Evolutionary conservation across 2,888 invertebrate species (phyloP).

Genomic region (Zaprionus bogoriensis): DNA sequence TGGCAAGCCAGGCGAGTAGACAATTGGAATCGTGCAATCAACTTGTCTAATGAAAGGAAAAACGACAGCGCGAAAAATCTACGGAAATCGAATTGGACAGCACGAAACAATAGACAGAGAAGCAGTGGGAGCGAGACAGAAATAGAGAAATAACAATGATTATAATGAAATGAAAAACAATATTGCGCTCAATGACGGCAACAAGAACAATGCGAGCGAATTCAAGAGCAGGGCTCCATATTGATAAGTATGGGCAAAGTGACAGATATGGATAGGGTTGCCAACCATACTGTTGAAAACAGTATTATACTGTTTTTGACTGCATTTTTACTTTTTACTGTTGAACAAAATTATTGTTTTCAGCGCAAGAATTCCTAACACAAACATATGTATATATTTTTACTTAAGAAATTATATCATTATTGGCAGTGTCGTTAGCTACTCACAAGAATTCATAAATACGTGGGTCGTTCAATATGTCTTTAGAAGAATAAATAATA

Average conservation of each 20-base stretch:
- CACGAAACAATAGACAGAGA: slow-evolving; percentile 6
- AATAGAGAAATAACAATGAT: not conserved
- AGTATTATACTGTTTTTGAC: too few species aligned
- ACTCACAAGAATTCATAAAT: too few species aligned
- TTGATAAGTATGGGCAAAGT: not conserved
- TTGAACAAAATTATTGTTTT: too few species aligned
- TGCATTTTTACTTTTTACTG: too few species aligned
- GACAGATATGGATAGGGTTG: not conserved
- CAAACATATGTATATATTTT: too few species aligned
- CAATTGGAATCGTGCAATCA: slow-evolving; percentile 46
- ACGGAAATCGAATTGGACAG: slow-evolving; percentile 42
- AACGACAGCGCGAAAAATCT: slow-evolving; percentile 29
- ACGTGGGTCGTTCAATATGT: too few species aligned
- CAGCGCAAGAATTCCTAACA: too few species aligned
- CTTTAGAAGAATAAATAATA: too few species aligned
- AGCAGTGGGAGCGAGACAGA: not conserved
- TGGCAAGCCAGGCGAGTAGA: slow-evolving; percentile 18
- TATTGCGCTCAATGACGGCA: not conserved
- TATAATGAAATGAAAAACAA: too few species aligned
- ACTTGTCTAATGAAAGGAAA: slow-evolving; percentile 49
- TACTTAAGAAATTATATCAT: too few species aligned
- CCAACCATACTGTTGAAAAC: too few species aligned
- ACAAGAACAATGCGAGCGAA: not conserved
- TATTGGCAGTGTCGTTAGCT: too few species aligned
- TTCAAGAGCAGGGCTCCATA: not conserved